Base-by-base conservation (phyloP, 2,888 invertebrate species). In the Odontocolon sp. region DNA sequence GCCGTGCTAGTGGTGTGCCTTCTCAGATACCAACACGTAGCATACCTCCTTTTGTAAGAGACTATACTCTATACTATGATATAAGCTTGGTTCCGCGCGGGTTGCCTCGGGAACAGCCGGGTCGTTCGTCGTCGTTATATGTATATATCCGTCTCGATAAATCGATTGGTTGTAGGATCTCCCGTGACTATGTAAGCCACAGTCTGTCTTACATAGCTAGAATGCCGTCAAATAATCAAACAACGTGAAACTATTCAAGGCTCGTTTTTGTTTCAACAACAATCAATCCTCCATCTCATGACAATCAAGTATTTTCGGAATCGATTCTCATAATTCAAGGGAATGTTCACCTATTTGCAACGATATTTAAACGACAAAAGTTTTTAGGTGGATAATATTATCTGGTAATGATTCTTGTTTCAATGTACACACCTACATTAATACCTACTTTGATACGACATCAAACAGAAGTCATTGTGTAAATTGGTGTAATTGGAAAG, bases 201-300 rank as follows among this genome's bases (percentile, higher is more conserved):
- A 38, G 71, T 64, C 47, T 64, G 28, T 56, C 56, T 64, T 72
- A 64, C 56, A 11, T 26, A 36, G 71, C 56, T 64, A 28, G 50
- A 64, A 57, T 54, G 16, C 14, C 23, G 42, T 40, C 38, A 57
- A 47, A 42, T 18, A 18, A 57, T 26, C 21, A 38, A 40, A 23
- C 4, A 26, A 9, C 11, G n/a, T 9, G 4, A 18, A 18, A 33
- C 8, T 33, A 21, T 18, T 54, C 71, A 56, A 69, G 50, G 28
- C 21, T 61, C 5, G 31, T 16, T 45, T 8, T 21, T 45, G 16
- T 23, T 3, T 9, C 45, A 5, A 1, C 23, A 45, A 45, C 45
- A 9, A 18, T n/a, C n/a, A 45, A 45, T 6, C 45, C 45, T 23
- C 23, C 5, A 45, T 45, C n/a, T n/a, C n/a, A n/a, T n/a, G n/a